Base-by-base conservation (phyloP, 2,797 vertebrate species). In the Nyctalus aviator region DNA sequence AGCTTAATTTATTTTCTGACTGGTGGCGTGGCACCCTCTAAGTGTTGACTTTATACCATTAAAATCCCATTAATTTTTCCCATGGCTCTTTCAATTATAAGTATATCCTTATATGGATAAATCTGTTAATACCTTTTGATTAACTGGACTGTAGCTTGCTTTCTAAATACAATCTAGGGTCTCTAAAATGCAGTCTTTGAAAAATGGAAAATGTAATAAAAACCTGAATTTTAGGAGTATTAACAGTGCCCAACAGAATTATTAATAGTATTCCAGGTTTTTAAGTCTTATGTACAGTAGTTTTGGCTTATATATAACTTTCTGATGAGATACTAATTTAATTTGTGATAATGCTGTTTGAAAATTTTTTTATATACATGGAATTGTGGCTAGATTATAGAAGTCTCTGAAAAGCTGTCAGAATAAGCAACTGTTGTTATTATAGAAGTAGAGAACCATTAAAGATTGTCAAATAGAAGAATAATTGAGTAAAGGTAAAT, bases 251-350 rank as follows among this genome's bases (percentile, higher is more conserved):
- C 62, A 86, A 57, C 32, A 88, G 66, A 90, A 76, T 79, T 66
- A 73, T 73, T 79, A 79, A 73, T 68, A 88, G 21, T 35, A 41
- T 64, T 21, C 7, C 27, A 94, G 32, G 13, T 89, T 88, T 68
- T 44, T 76, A 41, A 86, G 53, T 75, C 44, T 84, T 35, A 82
- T 10, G 8, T 41, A 41, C 6, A 6, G 37, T 88, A 88, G 32
- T 87, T 91, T 93, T 72, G 77, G 57, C 12, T 89, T 91, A 44
- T 2, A 77, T 90, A 87, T 95, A 90, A 50, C 35, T 77, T 79
- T 88, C 18, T 85, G 57, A 30, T 94, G 62, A 71, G 57, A 25
- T 11, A 25, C 72, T 84, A 82, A 27, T 84, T 84, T 91, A 48
- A 79, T 27, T 83, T 14, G 8, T 20, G 44, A 48, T 91, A 91